Evolutionary conservation across 2,113 vertebrate genomes (phyloP), one percentile per base, ranked within the genome.

Genomic region (Galbula dea): DNA sequence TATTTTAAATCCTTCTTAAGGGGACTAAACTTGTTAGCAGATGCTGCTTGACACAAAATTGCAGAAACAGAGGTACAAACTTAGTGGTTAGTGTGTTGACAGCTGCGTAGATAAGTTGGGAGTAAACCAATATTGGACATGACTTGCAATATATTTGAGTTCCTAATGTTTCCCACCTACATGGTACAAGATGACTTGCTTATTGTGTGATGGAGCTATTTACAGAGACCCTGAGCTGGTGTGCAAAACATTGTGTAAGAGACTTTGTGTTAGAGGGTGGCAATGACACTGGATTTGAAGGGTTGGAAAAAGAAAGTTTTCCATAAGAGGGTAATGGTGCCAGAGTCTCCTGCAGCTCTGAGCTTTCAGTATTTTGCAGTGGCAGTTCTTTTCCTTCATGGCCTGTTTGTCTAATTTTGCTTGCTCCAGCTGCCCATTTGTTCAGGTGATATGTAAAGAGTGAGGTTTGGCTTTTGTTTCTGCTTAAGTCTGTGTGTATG

Each of bases 121-220:
- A 78, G 36, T 55, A 90, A 92, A 84, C 66, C 68, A 75, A 13
- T 88, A 72, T 93, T 91, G 77, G 88, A 75, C 73, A 63, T 88
- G 83, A 81, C 59, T 93, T 88, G 74, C 45, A 72, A 55, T 88
- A 24, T 74, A 26, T 77, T 88, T 80, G 74, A 71, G 43, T 78
- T 95, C 57, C 39, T 94, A 74, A 78, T 95, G 32, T 63, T 90
- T 90, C 90, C 79, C 61, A 92, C 73, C 79, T 96, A 86, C 79
- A 36, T 41, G 29, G 51, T 71, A 43, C 2, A 24, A 91, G 59
- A 55, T 67, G 41, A 75, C 72, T 89, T 21, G 45, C 29, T 78
- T 90, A 26, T 81, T 90, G 57, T 90, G 61, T 90, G 16, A 30
- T 48, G 46, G 55, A 55, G 69, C 80, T 90, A 36, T 77, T 86